phyloP scores from a whole-genome alignment of 2,113 vertebrate species.

The Macheiramphus alcinus region DNA sequence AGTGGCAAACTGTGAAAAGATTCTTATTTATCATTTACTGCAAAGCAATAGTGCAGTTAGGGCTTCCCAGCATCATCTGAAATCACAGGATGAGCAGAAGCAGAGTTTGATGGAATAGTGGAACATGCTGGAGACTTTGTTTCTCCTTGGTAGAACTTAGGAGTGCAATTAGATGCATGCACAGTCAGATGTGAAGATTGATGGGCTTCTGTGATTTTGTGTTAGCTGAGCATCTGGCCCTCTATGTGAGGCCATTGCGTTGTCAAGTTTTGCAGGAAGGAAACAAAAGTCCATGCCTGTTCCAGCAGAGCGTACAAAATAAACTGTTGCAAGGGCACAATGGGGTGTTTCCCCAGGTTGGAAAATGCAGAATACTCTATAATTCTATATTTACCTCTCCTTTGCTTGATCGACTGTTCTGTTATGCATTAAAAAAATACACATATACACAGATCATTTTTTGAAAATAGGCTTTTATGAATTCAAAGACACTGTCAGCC shows the following conservation, averaged over 20 bases:
- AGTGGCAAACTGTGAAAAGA: not conserved
- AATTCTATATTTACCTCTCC: not conserved
- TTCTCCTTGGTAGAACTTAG: not conserved
- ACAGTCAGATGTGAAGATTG: not conserved
- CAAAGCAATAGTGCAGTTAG: not conserved
- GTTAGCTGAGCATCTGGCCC: not conserved
- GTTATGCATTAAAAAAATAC: not conserved
- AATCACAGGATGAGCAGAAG: not conserved
- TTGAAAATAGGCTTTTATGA: not conserved
- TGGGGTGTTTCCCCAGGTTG: not conserved
- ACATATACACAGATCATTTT: rapidly evolving
- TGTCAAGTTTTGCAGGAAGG: not conserved
- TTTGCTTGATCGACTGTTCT: not conserved
- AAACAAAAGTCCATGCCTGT: not conserved
- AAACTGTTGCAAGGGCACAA: not conserved
- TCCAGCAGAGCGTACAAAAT: not conserved
- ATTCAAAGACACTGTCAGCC: not conserved
- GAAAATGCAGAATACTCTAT: not conserved
- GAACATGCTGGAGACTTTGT: not conserved
- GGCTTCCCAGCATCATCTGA: not conserved
- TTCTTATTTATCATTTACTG: not conserved
- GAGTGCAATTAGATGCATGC: not conserved
- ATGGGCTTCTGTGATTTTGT: not conserved
- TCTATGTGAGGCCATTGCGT: not conserved
- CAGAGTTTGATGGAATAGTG: not conserved